Conservation (phyloP, 2,113 vertebrate genomes). For the Dasyornis broadbenti region DNA sequence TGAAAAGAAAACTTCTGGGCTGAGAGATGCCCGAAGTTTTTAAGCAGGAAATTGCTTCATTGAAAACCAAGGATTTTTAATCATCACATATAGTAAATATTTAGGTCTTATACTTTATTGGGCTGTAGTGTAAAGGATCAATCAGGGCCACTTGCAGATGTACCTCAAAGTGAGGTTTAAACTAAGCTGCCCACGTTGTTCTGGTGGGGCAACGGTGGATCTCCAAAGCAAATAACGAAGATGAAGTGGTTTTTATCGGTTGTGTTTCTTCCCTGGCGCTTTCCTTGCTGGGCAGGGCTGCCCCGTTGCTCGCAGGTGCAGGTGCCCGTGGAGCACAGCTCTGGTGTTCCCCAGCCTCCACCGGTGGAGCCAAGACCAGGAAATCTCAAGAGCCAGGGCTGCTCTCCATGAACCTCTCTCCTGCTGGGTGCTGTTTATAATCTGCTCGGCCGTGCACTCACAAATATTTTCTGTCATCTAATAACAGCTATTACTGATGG, state of each 20-base stretch:
- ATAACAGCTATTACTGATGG: background rate
- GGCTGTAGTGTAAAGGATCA: background rate
- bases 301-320: background rate
- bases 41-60: background rate
- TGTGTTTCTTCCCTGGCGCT: background rate
- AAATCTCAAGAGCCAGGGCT: background rate
- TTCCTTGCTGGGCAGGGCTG: background rate
- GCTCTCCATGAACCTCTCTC: background rate
- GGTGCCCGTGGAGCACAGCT: fast-evolving
- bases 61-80: background rate
- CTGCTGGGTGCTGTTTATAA: background rate
- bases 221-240: background rate
- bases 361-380: background rate
- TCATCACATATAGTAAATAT: background rate
- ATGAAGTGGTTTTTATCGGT: fast-evolving
- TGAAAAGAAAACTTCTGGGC: background rate
- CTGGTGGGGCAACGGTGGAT: background rate
- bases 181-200: background rate
- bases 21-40: background rate
- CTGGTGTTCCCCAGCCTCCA: background rate
- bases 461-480: background rate
- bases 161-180: background rate
- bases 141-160: background rate
- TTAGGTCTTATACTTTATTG: background rate
- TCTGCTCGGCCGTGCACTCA: background rate